Evolutionary conservation across 2,797 vertebrate species (phyloP).

Genomic region (Peromyscus eremicus): DNA sequence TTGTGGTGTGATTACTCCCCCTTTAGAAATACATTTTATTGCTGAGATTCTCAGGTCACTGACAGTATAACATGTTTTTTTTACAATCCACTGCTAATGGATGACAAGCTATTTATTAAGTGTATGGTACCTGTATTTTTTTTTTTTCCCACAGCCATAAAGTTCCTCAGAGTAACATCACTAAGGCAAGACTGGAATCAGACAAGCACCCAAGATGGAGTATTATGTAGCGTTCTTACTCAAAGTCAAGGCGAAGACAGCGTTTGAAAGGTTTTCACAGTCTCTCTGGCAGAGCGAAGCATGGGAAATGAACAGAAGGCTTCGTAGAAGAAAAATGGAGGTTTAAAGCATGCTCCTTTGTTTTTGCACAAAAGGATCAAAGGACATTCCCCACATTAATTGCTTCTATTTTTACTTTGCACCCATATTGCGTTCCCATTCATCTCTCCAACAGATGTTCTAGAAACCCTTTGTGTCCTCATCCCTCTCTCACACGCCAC

Average conservation of each 20-base stretch:
- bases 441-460: slow-evolving; percentile 33
- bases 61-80: background rate
- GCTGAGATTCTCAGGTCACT: slow-evolving; percentile 51
- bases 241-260: slow-evolving; percentile 55
- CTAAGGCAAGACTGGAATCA: background rate
- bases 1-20: background rate
- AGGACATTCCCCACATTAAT: slow-evolving; percentile 56
- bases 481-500: background rate
- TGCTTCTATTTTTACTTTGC: slow-evolving; percentile 69
- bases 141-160: background rate
- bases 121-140: background rate
- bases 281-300: slow-evolving; percentile 27
- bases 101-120: slow-evolving; percentile 33
- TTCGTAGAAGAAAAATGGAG: slow-evolving; percentile 16
- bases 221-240: slow-evolving; percentile 31
- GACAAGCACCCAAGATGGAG: background rate
- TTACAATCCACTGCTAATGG: slow-evolving; percentile 44
- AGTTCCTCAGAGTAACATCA: slow-evolving; percentile 33
- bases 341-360: slow-evolving; percentile 24
- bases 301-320: slow-evolving; percentile 7
- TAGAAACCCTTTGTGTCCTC: background rate
- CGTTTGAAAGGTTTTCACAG: slow-evolving; percentile 47
- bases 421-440: background rate
- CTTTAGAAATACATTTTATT: slow-evolving; percentile 65
- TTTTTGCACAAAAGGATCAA: slow-evolving; percentile 52